phyloP scores from a whole-genome alignment of 2,888 invertebrate genomes.

The Fragum fragum region DNA sequence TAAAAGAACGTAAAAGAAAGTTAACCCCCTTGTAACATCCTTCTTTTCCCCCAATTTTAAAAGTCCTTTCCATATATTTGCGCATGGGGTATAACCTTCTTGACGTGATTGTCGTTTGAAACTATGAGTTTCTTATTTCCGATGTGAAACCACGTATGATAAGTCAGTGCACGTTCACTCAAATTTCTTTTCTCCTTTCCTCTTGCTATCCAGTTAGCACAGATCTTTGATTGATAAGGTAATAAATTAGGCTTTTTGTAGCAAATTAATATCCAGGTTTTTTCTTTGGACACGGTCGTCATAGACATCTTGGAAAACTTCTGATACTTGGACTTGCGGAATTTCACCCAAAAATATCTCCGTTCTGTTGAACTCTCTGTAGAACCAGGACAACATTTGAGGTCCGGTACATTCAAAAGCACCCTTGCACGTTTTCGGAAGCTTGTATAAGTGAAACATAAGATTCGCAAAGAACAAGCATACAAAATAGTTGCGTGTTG shows the following conservation, averaged over 20 bases:
- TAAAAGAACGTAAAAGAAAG: too few relatives aligned
- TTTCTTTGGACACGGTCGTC: not conserved
- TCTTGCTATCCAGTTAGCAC: not conserved
- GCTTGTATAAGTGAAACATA: not conserved
- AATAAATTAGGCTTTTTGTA: not conserved
- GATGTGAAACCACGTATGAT: not conserved
- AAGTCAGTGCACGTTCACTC: not conserved
- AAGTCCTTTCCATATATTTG: not conserved
- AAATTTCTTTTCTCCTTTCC: not conserved
- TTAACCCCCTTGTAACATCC: too few relatives aligned
- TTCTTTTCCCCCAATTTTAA: too few relatives aligned
- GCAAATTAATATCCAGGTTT: not conserved
- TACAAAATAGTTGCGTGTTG: too few relatives aligned
- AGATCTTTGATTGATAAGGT: not conserved
- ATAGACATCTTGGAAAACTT: conserved; percentile 4
- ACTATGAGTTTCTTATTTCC: not conserved
- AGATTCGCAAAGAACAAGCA: not conserved
- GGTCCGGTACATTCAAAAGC: not conserved
- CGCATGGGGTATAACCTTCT: not conserved
- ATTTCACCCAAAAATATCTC: not conserved
- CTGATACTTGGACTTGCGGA: not conserved
- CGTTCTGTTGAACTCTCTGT: not conserved
- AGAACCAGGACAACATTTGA: not conserved
- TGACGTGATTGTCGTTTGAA: not conserved
- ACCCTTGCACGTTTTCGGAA: not conserved